Evolutionary conservation across 2,888 invertebrate genomes (phyloP).

Genomic region (Myathropa florea): DNA sequence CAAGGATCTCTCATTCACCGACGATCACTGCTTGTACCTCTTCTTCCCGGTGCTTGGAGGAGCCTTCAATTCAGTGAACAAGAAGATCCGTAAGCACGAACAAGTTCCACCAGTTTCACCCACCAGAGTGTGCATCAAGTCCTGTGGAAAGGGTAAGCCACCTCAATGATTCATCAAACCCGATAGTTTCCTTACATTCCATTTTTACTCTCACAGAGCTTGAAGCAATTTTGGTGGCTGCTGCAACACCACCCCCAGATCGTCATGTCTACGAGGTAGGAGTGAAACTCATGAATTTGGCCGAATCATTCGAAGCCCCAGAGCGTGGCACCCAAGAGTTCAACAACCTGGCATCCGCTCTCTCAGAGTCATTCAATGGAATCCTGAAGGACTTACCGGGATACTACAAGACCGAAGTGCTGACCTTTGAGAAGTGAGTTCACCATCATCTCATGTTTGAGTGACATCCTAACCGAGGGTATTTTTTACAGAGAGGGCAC

Average conservation of each 20-base stretch:
- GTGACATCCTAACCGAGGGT: slow-evolving; percentile 34
- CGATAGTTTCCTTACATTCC: neutral
- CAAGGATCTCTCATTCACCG: slow-evolving; percentile 90
- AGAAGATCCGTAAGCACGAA: slow-evolving; percentile 91
- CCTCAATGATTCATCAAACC: neutral
- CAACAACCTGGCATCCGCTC: slow-evolving; percentile 85
- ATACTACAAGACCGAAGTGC: slow-evolving; percentile 86
- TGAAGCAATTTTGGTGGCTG: slow-evolving; percentile 78
- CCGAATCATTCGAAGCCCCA: slow-evolving; percentile 89
- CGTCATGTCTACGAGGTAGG: slow-evolving; percentile 86
- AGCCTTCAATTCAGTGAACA: slow-evolving; percentile 89
- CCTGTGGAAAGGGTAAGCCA: slow-evolving; percentile 86
- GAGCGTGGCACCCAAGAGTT: slow-evolving; percentile 87
- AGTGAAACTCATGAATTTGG: slow-evolving; percentile 88
- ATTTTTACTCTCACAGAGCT: slow-evolving; percentile 74
- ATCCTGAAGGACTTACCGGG: slow-evolving; percentile 85
- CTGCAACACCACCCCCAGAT: slow-evolving; percentile 85
- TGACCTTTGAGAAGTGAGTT: slow-evolving; percentile 87
- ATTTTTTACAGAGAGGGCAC: slow-evolving; percentile 82
- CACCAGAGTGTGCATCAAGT: slow-evolving; percentile 90
- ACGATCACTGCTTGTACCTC: slow-evolving; percentile 91
- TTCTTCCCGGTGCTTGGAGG: slow-evolving; percentile 94
- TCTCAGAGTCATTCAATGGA: slow-evolving; percentile 85
- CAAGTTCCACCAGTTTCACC: slow-evolving; percentile 87
- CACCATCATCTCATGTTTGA: neutral